phyloP scores from a whole-genome alignment of 30 jellyfish, hydroid and myxozoan genomes.

The Cassiopea xamachana region DNA sequence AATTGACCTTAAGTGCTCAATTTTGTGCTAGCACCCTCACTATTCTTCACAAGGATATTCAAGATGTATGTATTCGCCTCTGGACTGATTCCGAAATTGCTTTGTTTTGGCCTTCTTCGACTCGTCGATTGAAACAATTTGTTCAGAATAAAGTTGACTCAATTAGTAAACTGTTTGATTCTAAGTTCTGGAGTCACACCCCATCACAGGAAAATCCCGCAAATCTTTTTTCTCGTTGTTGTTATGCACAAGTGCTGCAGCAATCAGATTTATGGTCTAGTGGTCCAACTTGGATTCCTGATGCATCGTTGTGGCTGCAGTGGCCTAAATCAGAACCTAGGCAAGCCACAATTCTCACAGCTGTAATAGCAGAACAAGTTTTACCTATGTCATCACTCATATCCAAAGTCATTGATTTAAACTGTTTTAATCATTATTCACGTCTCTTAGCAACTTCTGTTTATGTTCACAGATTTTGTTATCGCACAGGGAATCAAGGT shows the following conservation, averaged over 20 bases:
- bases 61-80: slow-evolving; percentile 8
- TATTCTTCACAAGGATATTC: background rate
- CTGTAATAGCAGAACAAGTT: slow-evolving; percentile 34
- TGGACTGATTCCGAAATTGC: slow-evolving; percentile 58
- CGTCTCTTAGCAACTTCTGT: slow-evolving; percentile 21
- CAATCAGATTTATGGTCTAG: slow-evolving; percentile 4
- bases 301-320: slow-evolving; percentile 44
- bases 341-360: slow-evolving; percentile 4
- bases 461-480: slow-evolving; percentile 18
- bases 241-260: slow-evolving; percentile 25
- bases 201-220: slow-evolving; percentile 33
- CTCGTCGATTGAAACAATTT: slow-evolving; percentile 21
- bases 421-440: slow-evolving; percentile 24
- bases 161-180: slow-evolving; percentile 6
- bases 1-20: slow-evolving; percentile 43
- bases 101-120: slow-evolving; percentile 23
- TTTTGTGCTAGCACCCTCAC: background rate
- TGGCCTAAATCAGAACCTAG: slow-evolving; percentile 41
- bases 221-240: slow-evolving; percentile 12
- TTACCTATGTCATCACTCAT: background rate
- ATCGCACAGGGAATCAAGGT: slow-evolving; percentile 29
- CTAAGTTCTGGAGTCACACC: slow-evolving; percentile 45
- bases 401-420: background rate
- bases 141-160: slow-evolving; percentile 35
- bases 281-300: slow-evolving; percentile 31